A percentile compares a stretch with the other conserved stretches of the same genome.
Evolutionary conservation across 2,113 vertebrate species (phyloP).

Genomic region (Trematomus loennbergii): DNA sequence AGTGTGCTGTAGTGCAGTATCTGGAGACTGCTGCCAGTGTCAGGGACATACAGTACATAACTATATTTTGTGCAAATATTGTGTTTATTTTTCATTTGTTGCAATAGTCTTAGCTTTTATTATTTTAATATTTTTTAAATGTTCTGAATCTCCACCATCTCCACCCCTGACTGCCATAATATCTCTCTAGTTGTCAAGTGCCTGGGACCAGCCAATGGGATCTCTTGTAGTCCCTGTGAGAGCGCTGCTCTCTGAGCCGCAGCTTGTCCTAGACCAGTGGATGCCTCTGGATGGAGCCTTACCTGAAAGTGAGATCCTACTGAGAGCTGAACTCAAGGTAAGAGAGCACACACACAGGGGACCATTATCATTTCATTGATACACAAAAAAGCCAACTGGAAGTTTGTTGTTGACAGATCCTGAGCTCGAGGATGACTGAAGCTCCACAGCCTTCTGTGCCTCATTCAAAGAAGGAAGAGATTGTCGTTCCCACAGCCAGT

Average conservation of each 20-base stretch:
- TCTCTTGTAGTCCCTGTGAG: constrained; percentile 85
- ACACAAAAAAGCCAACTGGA: neutral
- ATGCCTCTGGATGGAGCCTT: constrained; percentile 82
- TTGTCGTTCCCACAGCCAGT: neutral
- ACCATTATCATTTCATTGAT: neutral
- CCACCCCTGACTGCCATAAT: neutral
- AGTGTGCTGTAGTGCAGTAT: neutral
- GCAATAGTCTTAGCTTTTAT: too few species aligned
- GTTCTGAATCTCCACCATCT: neutral
- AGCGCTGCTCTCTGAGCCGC: constrained; percentile 84
- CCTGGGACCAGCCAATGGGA: constrained; percentile 85
- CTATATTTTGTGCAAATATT: too few species aligned
- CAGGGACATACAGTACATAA: neutral
- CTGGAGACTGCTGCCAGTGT: neutral
- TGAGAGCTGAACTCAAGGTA: constrained; percentile 90
- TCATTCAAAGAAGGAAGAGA: constrained; percentile 38
- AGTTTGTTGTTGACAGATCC: constrained; percentile 62
- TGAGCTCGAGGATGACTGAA: constrained; percentile 71
- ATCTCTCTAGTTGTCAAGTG: constrained; percentile 76
- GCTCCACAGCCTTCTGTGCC: constrained; percentile 51
- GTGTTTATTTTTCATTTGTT: too few species aligned
- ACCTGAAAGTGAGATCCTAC: constrained; percentile 86
- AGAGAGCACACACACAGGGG: constrained; percentile 15
- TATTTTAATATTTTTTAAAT: too few species aligned
- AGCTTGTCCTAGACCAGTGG: constrained; percentile 88